Evolutionary conservation across 2,797 vertebrate species (phyloP).

Genomic region (Tragopan temminckii): DNA sequence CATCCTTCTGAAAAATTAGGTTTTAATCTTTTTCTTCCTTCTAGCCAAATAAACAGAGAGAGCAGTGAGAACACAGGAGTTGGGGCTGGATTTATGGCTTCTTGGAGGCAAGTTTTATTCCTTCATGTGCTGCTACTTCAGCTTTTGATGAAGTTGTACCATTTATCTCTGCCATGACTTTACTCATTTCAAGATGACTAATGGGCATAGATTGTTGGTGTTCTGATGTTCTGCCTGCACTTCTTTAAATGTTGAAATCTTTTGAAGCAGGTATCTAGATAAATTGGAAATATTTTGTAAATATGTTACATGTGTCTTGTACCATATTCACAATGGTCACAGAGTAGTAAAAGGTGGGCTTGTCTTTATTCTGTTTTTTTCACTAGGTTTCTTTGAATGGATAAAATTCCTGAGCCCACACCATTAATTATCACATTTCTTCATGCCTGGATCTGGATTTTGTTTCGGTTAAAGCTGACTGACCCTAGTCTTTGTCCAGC

Average conservation of each 20-base stretch:
- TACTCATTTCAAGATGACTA: background rate
- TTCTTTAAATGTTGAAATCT: background rate
- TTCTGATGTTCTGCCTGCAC: background rate
- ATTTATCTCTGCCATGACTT: constrained; percentile 8
- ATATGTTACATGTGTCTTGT: background rate
- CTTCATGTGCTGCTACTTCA: background rate
- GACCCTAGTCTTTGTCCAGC: background rate
- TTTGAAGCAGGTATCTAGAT: background rate
- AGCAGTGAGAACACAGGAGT: background rate
- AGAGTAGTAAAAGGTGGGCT: background rate
- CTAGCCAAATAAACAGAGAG: constrained; percentile 26
- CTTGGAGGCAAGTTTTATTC: constrained; percentile 16
- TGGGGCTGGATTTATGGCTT: background rate
- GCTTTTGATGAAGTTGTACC: constrained; percentile 28
- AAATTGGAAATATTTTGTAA: background rate
- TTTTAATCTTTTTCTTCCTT: constrained; percentile 41
- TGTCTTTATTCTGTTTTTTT: background rate
- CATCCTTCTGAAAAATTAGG: constrained; percentile 20
- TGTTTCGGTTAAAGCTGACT: background rate
- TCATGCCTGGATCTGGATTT: background rate
- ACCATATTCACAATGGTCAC: background rate
- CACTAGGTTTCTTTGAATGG: background rate
- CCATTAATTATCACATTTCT: background rate
- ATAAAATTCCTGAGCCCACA: background rate
- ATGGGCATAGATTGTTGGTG: background rate